Percentiles rank a stretch among this genome's conserved stretches.
Evolutionary conservation across 1,140 invertebrate genomes (phyloP).

Genomic region (Drosophila kikkawai): DNA sequence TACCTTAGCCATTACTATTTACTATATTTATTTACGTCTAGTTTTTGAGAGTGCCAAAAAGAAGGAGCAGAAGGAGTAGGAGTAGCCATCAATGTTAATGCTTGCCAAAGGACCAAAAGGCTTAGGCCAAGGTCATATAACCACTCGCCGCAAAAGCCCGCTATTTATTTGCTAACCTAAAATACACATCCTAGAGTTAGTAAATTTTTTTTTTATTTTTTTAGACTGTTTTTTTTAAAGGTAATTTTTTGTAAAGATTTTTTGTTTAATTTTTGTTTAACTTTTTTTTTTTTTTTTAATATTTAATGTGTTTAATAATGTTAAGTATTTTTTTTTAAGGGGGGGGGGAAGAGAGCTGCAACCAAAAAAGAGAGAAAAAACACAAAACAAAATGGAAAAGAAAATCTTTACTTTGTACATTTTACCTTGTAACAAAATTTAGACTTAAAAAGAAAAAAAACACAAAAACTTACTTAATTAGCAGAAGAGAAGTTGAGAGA

Average conservation of each 20-base stretch:
- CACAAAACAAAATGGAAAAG: conserved; percentile 1
- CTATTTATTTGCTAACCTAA: conserved; percentile 42
- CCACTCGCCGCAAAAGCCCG: conserved; percentile 20
- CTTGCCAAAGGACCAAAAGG: conserved; percentile 41
- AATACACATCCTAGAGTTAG: conserved; percentile 16
- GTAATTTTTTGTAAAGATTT: background rate
- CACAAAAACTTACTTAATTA: conserved; percentile 34
- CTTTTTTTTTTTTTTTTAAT: conserved; percentile 4
- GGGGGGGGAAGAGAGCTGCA: conserved; percentile 33
- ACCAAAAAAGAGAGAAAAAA: conserved; percentile 41
- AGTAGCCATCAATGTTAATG: conserved; percentile 37
- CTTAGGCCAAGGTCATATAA: conserved; percentile 20
- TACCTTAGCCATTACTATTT: conserved; percentile 6
- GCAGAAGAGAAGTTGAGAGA: conserved; percentile 30
- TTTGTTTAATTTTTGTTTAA: background rate
- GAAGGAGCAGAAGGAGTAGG: background rate
- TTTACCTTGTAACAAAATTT: conserved; percentile 55
- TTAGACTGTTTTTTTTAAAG: background rate
- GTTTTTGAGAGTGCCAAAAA: conserved; percentile 64
- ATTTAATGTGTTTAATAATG: conserved; percentile 9
- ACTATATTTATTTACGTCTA: conserved; percentile 64
- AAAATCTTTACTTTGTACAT: conserved; percentile 63
- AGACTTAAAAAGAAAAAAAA: conserved; percentile 27
- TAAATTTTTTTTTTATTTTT: conserved; percentile 1
- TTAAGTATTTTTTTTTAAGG: background rate